These are phyloP conservation scores for Sepioteuthis lessoniana DNA, from an alignment of 2,888 invertebrate genomes.

Conservation along the genomic window DNA sequence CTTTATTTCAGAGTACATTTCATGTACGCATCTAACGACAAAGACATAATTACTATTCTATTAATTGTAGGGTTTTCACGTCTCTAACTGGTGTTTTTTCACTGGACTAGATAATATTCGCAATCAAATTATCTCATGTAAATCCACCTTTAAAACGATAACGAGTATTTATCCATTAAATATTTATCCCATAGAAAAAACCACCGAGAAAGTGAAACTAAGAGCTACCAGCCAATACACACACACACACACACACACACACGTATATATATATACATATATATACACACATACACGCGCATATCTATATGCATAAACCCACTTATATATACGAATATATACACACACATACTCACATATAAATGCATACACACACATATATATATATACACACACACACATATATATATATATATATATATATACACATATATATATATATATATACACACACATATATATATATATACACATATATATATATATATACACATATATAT, in stretches of 20 bases:
- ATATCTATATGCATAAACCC: background rate
- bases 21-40: too few relatives aligned
- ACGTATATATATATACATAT: background rate
- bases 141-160: too few relatives aligned
- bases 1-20: too few relatives aligned
- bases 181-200: too few relatives aligned
- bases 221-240: too few relatives aligned
- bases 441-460: constrained; percentile 36
- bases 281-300: background rate
- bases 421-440: background rate
- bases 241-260: background rate
- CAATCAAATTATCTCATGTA: too few relatives aligned
- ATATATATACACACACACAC: background rate
- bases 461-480: constrained; percentile 33
- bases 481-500: constrained; percentile 8
- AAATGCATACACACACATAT: background rate
- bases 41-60: too few relatives aligned
- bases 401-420: background rate
- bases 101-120: too few relatives aligned
- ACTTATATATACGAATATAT: constrained; percentile 24
- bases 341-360: constrained; percentile 23
- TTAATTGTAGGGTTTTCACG: too few relatives aligned
- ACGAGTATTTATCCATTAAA: too few relatives aligned
- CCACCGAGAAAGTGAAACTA: too few relatives aligned
- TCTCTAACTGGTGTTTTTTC: too few relatives aligned